Base-by-base conservation (phyloP, 2,797 vertebrate species). In the Eptatretus atami region DNA sequence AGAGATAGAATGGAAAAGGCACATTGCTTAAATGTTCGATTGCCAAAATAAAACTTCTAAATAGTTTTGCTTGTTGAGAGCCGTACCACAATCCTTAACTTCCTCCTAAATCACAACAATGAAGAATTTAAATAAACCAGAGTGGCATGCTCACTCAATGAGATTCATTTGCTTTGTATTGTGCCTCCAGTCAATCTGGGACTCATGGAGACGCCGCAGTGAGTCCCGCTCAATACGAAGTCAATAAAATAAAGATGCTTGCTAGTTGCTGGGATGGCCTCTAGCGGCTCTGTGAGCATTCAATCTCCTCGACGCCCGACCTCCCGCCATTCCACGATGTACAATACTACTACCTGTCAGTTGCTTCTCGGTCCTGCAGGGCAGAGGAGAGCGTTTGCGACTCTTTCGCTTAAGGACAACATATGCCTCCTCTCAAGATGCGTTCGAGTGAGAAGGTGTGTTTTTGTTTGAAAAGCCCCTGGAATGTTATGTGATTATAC, bases 291-390 rank as follows among this genome's bases (percentile, higher is more conserved):
- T 80, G 77, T 0, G 85, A 83, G 75, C 81, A 78, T 86, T 93
- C 64, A n/a, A n/a, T 94, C 90, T 0, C 81, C 73, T 71, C 82
- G 88, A 69, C 78, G 82, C 68, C 77, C 84, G 69, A 98, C 74
- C 81, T 88, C 73, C 82, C 81, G 73, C 94, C 94, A 76, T n/a
- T 98, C 86, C 81, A 98, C 81, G 70, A n/a, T n/a, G n/a, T n/a
- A n/a, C n/a, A n/a, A n/a, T n/a, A n/a, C n/a, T 90, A 95, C n/a
- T 72, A 98, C 95, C 67, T n/a, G 90, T 95, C 73, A 98, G 72
- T 53, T n/a, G 87, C 93, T 71, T 98, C 90, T 73, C 90, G 65
- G n/a, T n/a, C 90, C 90, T 98, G 69, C 8, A n/a, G n/a, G 57
- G 57, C 9, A 25, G n/a, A 12, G 24, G 57, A 3, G 9, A 61